Evolutionary conservation across 1,140 invertebrate genomes (phyloP), one percentile per base, ranked within the genome.

Genomic region (Dicyema japonicum): DNA sequence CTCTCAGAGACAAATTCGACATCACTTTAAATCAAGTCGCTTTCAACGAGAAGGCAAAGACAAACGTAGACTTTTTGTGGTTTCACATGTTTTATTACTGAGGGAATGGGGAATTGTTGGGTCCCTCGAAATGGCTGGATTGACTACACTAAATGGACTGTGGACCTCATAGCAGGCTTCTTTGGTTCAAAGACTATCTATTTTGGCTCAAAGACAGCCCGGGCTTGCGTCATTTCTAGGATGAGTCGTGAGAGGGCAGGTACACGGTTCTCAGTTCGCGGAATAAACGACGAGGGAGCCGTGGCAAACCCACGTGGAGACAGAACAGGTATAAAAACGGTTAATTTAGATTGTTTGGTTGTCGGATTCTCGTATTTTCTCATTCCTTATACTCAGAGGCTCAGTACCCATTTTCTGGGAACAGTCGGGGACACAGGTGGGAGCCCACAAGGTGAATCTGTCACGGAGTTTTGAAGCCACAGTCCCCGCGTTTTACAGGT

Each of bases 261-360:
- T 4, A 43, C 44, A 11, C 36, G 72, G 34, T 94, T 94, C 44
- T 90, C 92, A 57, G 80, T 90, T 1, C 59, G 88, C 37, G 88
- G 88, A n/a, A 72, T 67, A 19, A 90, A 97, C 54, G 85, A 97
- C 57, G 74, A 88, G 47, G 88, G 88, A 0, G 70, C 88, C 58
- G 85, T 94, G 18, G 88, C 88, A 2, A 97, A 97, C 59, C 94
- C n/a, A 94, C 61, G 80, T 92, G 6, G 88, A 97, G 61, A 94
- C 82, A 1, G 88, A 97, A 54, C 88, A 94, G 57, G 54, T 59
- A 29, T 33, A 23, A 26, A 5, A 16, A 3, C 6, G 11, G 18
- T 7, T 18, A 5, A 26, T 11, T 7, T 18, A 15, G 19, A 21
- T n/a, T 11, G n/a, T 28, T 21, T 6, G 9, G 7, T 12, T 33